phyloP scores from a whole-genome alignment of 1,140 invertebrate species.

The Orussus abietinus region DNA sequence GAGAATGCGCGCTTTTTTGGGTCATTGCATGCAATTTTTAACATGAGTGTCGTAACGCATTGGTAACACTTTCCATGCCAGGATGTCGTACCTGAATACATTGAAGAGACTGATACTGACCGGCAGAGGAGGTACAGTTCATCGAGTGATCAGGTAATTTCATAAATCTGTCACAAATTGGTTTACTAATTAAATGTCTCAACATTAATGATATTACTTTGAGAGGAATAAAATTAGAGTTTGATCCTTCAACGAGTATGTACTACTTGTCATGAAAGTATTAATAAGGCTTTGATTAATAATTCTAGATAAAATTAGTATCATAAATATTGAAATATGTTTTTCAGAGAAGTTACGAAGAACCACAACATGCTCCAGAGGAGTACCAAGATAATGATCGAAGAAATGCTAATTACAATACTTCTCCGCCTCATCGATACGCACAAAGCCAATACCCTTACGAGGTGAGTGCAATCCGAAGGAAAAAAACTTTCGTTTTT shows the following conservation, averaged over 20 bases:
- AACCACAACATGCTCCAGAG: constrained; percentile 30
- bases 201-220: no score
- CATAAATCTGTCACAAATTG: no score
- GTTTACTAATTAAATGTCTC: no score
- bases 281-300: no score
- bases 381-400: constrained; percentile 49
- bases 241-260: no score
- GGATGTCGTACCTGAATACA: constrained; percentile 38
- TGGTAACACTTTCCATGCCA: constrained; percentile 19
- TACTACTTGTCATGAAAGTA: no score
- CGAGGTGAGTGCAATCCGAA: constrained; percentile 40
- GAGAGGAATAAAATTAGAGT: no score
- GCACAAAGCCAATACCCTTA: constrained; percentile 44
- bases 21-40: constrained; percentile 1
- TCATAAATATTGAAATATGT: no score
- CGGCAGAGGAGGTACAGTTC: constrained; percentile 44
- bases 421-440: constrained; percentile 42
- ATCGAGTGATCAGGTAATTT: constrained; percentile 48
- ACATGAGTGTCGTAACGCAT: not conserved
- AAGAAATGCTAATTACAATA: constrained; percentile 50
- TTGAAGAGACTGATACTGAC: constrained; percentile 38
- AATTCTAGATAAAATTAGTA: no score
- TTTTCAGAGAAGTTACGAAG: constrained; percentile 44
- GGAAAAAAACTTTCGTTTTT: no score
- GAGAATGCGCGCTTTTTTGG: not conserved